These are phyloP conservation scores for Hiodon alosoides DNA, from an alignment of 2,113 vertebrate species.

Conservation along the genomic window DNA sequence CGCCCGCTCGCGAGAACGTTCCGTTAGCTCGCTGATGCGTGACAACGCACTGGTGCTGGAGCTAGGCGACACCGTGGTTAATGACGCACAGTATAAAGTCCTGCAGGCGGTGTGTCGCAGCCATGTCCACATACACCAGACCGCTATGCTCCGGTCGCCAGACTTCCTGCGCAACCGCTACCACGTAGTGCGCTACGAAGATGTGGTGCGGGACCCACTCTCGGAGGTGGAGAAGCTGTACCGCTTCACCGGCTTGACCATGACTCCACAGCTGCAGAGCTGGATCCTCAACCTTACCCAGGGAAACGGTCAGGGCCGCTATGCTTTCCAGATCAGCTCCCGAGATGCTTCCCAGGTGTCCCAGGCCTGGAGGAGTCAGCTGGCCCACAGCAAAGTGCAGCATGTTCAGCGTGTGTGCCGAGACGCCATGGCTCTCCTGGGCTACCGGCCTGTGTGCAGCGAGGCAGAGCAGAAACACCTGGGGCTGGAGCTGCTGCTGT, in stretches of 20 bases:
- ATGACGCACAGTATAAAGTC: constrained; percentile 65
- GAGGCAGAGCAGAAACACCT: constrained; percentile 77
- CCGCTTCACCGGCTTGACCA: constrained; percentile 70
- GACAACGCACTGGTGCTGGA: constrained; percentile 78
- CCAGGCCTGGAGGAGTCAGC: constrained; percentile 81
- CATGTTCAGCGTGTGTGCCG: constrained; percentile 81
- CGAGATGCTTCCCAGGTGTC: constrained; percentile 80
- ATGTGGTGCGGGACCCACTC: constrained; percentile 74
- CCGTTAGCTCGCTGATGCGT: constrained; percentile 55
- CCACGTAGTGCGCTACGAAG: constrained; percentile 86
- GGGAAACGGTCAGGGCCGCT: constrained; percentile 66
- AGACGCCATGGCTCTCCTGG: constrained; percentile 79
- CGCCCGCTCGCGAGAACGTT: constrained; percentile 69
- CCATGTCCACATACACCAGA: constrained; percentile 80
- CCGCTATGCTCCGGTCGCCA: constrained; percentile 68
- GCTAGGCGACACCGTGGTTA: constrained; percentile 54
- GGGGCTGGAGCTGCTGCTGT: constrained; percentile 70
- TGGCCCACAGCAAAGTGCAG: constrained; percentile 72
- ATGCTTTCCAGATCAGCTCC: constrained; percentile 81
- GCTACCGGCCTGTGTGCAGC: constrained; percentile 74
- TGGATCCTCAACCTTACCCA: constrained; percentile 90
- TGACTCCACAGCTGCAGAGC: constrained; percentile 64
- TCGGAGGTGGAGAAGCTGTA: constrained; percentile 73
- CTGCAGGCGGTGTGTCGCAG: constrained; percentile 86
- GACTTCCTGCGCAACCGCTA: constrained; percentile 80